These are phyloP conservation scores for Scaptomyza parva DNA, from an alignment of 2,888 invertebrate genomes.

Conservation along the genomic window DNA sequence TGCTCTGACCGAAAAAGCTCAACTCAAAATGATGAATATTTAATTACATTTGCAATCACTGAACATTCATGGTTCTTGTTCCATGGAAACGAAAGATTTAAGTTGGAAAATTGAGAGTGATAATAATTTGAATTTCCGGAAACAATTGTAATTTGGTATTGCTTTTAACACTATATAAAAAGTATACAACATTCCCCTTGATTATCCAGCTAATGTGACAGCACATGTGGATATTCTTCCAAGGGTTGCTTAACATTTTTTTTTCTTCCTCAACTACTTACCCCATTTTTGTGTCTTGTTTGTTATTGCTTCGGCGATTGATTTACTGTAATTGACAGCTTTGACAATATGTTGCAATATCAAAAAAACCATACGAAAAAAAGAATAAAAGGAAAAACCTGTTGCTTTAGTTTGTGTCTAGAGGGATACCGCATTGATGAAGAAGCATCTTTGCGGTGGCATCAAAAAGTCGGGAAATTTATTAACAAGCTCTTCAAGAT, in stretches of 20 bases:
- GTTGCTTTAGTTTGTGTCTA: slow-evolving; percentile 5
- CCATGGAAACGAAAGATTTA: too few species aligned
- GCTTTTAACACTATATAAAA: too few species aligned
- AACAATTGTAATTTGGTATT: too few species aligned
- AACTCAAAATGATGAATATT: background rate
- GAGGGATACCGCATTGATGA: background rate
- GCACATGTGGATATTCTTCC: background rate
- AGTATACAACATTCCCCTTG: too few species aligned
- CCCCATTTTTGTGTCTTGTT: background rate
- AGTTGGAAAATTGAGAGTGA: too few species aligned
- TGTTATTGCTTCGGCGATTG: slow-evolving; percentile 14
- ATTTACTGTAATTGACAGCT: slow-evolving; percentile 27
- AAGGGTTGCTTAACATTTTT: background rate
- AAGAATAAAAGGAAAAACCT: slow-evolving; percentile 13
- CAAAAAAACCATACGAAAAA: too few species aligned
- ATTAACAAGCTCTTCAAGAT: slow-evolving; percentile 2
- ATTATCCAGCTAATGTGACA: slow-evolving; percentile 10
- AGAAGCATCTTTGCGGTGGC: slow-evolving; percentile 1
- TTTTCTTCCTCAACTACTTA: background rate
- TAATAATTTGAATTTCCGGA: too few species aligned
- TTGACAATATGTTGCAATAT: slow-evolving; percentile 1
- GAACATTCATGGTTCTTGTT: background rate
- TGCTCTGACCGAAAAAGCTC: too few species aligned
- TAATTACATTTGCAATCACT: background rate
- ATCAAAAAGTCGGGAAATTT: background rate